Evolutionary conservation across 2,888 invertebrate genomes (phyloP).

Genomic region (Eupithecia insigniata): DNA sequence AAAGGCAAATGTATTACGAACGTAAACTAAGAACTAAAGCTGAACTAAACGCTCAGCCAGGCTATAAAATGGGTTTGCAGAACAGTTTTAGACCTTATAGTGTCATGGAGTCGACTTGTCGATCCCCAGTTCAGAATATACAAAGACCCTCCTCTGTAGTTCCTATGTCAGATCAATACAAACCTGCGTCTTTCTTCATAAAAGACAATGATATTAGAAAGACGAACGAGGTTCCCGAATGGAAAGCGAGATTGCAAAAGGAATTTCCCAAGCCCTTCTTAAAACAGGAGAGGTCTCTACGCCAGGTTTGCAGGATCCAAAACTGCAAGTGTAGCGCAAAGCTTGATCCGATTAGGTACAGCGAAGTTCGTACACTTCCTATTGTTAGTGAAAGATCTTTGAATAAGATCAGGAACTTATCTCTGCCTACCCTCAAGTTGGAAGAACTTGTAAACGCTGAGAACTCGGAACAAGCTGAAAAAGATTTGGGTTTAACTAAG

Average conservation of each 20-base stretch:
- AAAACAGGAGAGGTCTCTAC: constrained; percentile 69
- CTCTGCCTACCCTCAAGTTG: constrained; percentile 76
- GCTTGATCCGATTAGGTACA: constrained; percentile 61
- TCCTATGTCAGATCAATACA: constrained; percentile 75
- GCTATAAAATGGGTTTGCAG: constrained; percentile 55
- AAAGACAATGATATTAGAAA: constrained; percentile 62
- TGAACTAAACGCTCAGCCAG: constrained; percentile 50
- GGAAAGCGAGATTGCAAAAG: constrained; percentile 73
- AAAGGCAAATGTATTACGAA: constrained; percentile 65
- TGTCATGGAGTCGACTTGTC: constrained; percentile 70
- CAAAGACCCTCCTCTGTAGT: constrained; percentile 77
- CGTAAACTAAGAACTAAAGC: constrained; percentile 60
- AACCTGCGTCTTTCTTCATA: constrained; percentile 74
- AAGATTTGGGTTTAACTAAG: constrained; percentile 61
- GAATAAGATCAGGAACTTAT: constrained; percentile 71
- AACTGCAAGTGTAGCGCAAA: constrained; percentile 76
- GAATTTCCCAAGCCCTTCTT: constrained; percentile 64
- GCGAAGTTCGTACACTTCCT: constrained; percentile 70
- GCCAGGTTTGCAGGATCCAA: constrained; percentile 73
- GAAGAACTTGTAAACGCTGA: constrained; percentile 67
- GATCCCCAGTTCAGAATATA: constrained; percentile 61
- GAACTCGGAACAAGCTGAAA: constrained; percentile 65
- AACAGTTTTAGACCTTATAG: constrained; percentile 75
- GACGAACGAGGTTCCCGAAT: constrained; percentile 70
- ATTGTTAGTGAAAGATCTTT: constrained; percentile 67